A percentile compares a stretch with the other conserved stretches of the same genome.
Conservation (phyloP, 2,797 vertebrate genomes). For the Paramormyrops hopkinsi region DNA sequence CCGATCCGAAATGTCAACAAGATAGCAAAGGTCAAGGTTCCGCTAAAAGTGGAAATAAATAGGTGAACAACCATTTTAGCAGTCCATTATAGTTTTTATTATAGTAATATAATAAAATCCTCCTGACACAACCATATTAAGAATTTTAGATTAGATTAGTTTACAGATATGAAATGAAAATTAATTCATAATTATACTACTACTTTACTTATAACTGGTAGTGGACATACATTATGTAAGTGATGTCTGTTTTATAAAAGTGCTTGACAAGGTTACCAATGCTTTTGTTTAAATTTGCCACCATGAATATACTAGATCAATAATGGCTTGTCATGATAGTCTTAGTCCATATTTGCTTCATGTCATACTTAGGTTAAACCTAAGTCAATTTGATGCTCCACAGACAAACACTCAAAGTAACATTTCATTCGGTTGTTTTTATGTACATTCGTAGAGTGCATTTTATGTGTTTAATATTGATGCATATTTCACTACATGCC, state of each 20-base stretch:
- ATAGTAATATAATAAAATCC: not conserved
- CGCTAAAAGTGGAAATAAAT: conserved; percentile 4
- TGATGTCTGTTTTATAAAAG: not conserved
- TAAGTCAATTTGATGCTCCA: not conserved
- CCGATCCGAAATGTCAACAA: not conserved
- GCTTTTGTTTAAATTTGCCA: not conserved
- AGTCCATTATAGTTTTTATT: not conserved
- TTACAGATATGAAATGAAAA: not conserved
- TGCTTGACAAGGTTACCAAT: not conserved
- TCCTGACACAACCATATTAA: not conserved
- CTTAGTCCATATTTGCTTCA: not conserved
- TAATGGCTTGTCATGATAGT: not conserved
- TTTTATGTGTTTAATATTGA: not conserved
- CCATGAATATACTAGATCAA: not conserved
- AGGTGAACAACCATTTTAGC: conserved; percentile 1
- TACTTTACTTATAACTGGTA: not conserved
- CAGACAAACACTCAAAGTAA: not conserved
- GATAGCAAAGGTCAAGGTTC: not conserved
- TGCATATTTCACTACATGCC: not conserved
- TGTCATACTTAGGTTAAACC: not conserved
- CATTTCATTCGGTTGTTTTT: not conserved
- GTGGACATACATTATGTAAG: not conserved
- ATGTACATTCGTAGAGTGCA: not conserved
- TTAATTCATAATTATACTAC: not conserved
- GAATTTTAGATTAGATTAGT: not conserved